phyloP scores from a whole-genome alignment of 37 sponge, comb jelly and placozoan genomes.

The Halichondria panicea region DNA sequence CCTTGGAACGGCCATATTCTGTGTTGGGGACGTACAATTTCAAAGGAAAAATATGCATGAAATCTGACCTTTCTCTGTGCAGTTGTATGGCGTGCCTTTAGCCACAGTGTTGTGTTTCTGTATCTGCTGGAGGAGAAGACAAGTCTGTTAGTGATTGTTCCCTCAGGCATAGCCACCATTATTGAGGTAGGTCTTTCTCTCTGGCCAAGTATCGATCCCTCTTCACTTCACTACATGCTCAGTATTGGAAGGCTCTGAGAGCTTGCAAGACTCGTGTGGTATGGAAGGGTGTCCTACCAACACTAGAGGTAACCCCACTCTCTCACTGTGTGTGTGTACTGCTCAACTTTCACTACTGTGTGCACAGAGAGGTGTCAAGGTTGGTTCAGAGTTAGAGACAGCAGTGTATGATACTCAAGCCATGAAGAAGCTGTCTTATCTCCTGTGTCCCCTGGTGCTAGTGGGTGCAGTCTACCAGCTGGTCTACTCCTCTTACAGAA shows the following conservation, averaged over 20 bases:
- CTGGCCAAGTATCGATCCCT: not conserved
- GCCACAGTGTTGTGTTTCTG: conserved; percentile 82
- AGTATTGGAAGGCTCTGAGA: conserved; percentile 81
- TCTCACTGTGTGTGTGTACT: conserved; percentile 7
- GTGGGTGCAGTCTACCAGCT: conserved; percentile 85
- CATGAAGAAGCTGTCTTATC: conserved; percentile 75
- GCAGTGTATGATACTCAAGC: conserved; percentile 77
- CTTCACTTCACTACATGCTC: not conserved
- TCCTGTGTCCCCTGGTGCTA: conserved; percentile 80
- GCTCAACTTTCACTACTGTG: not conserved
- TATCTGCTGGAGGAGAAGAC: conserved; percentile 90
- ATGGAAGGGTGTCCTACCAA: conserved; percentile 44
- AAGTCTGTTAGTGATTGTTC: conserved; percentile 77
- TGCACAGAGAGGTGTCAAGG: conserved; percentile 51
- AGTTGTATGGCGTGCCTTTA: conserved; percentile 88
- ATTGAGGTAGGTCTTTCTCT: conserved; percentile 80
- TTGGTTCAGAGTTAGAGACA: conserved; percentile 62
- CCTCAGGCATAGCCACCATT: conserved; percentile 75
- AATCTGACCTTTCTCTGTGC: not conserved
- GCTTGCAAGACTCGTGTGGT: conserved; percentile 50
- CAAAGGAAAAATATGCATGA: no score
- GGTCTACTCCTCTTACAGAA: conserved; percentile 72
- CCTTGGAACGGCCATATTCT: no score
- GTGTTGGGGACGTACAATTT: no score
- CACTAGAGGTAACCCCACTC: conserved; percentile 30